These are phyloP conservation scores for Salmo trutta DNA, from an alignment of 2,797 vertebrate genomes.

Conservation along the genomic window DNA sequence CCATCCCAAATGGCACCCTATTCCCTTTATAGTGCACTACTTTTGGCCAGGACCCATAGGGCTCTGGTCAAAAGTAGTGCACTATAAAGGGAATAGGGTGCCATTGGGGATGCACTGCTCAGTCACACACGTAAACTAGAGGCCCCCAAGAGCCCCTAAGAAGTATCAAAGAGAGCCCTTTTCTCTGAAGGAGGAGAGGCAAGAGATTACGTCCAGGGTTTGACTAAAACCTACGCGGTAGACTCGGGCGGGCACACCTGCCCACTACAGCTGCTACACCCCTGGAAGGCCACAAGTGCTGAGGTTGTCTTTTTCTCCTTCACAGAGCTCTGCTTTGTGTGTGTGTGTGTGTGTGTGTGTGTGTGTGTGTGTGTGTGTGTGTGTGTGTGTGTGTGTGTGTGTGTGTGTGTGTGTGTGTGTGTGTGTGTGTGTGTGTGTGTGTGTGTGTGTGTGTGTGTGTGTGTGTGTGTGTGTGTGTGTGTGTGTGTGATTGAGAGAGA, in stretches of 20 bases:
- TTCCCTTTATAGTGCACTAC: too few relatives aligned
- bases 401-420: conserved; percentile 60
- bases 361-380: conserved; percentile 58
- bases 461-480: conserved; percentile 59
- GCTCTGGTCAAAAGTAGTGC: too few relatives aligned
- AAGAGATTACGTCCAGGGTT: too few relatives aligned
- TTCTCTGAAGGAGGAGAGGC: too few relatives aligned
- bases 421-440: conserved; percentile 58
- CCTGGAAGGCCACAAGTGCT: conserved; percentile 43
- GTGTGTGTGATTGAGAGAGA: conserved; percentile 34
- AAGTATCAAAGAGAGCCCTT: too few relatives aligned
- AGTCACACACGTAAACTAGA: too few relatives aligned
- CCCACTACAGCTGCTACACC: conserved; percentile 2
- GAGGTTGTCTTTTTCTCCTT: conserved; percentile 38
- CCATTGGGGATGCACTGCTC: too few relatives aligned
- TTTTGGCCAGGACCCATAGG: too few relatives aligned
- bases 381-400: conserved; percentile 59
- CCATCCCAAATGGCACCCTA: neutral
- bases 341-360: conserved; percentile 58
- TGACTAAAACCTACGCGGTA: too few relatives aligned
- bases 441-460: conserved; percentile 59
- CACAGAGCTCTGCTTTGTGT: conserved; percentile 58
- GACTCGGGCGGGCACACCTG: conserved; percentile 11
- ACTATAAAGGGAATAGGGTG: too few relatives aligned
- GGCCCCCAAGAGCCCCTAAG: too few relatives aligned